Evolutionary conservation across 1,140 invertebrate genomes (phyloP).

Genomic region (Ladona fulva): DNA sequence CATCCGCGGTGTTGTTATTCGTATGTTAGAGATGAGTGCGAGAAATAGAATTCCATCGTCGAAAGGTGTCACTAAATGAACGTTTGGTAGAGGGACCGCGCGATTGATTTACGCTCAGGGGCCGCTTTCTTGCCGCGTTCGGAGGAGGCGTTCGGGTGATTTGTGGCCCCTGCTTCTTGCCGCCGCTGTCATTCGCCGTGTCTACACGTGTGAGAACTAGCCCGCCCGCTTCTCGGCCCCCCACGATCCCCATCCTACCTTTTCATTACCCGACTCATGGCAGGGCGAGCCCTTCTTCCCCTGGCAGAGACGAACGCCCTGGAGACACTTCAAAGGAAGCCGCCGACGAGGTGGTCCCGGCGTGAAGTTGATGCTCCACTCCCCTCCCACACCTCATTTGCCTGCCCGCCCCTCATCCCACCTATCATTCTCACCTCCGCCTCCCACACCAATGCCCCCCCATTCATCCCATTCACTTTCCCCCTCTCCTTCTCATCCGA

Average conservation of each 20-base stretch:
- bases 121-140: background rate
- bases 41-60: background rate
- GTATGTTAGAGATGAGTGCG: background rate
- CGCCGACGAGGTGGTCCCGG: background rate
- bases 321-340: background rate
- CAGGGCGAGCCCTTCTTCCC: background rate
- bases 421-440: background rate
- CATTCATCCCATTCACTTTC: background rate
- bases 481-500: background rate
- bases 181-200: background rate
- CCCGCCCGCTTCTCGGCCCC: background rate
- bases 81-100: background rate
- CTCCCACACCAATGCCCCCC: background rate
- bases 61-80: constrained; percentile 1
- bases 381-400: background rate
- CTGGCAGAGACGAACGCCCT: background rate
- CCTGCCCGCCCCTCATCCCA: background rate
- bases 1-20: background rate
- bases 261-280: background rate
- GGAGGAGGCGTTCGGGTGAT: background rate
- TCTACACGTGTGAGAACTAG: background rate
- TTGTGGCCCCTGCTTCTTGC: background rate
- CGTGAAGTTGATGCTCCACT: background rate
- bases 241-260: background rate
- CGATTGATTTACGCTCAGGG: background rate